phyloP scores from a whole-genome alignment of 2,113 vertebrate genomes.

The Oncorhynchus gorbuscha region DNA sequence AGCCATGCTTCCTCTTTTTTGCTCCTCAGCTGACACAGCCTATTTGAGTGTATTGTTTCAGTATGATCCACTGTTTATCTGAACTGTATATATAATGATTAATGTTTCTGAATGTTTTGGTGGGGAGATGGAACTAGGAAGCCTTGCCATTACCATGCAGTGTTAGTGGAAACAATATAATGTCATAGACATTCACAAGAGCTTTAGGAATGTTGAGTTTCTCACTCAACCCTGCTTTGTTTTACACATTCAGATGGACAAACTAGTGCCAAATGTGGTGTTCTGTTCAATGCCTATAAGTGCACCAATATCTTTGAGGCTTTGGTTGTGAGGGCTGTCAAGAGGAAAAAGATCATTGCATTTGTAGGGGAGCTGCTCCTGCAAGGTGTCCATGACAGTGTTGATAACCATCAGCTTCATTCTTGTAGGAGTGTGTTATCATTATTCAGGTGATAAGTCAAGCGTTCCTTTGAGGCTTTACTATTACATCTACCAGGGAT shows the following conservation, averaged over 20 bases:
- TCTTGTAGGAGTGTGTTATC: no score
- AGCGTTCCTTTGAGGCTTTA: conserved; percentile 4
- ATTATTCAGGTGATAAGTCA: not conserved
- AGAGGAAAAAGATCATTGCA: conserved; percentile 81
- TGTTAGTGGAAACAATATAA: no score
- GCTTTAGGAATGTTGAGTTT: no score
- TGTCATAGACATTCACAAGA: no score
- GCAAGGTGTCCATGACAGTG: conserved; percentile 92
- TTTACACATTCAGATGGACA: conserved; percentile 84
- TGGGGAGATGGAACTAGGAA: no score
- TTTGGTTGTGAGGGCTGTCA: conserved; percentile 91
- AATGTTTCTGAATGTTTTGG: no score
- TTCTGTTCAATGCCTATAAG: conserved; percentile 88
- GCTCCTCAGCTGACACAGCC: not conserved
- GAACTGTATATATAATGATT: no score
- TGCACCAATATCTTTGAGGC: conserved; percentile 98
- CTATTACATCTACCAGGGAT: conserved; percentile 20
- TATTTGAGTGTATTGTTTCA: not conserved
- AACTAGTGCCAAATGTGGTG: conserved; percentile 88
- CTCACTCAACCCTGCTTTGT: not conserved
- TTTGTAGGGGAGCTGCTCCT: conserved; percentile 87
- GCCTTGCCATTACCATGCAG: not conserved
- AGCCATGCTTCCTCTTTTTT: not conserved
- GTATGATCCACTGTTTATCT: not conserved
- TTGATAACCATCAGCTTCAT: conserved; percentile 60